Evolutionary conservation across 2,113 vertebrate genomes (phyloP).

Genomic region (Tamias sibiricus): DNA sequence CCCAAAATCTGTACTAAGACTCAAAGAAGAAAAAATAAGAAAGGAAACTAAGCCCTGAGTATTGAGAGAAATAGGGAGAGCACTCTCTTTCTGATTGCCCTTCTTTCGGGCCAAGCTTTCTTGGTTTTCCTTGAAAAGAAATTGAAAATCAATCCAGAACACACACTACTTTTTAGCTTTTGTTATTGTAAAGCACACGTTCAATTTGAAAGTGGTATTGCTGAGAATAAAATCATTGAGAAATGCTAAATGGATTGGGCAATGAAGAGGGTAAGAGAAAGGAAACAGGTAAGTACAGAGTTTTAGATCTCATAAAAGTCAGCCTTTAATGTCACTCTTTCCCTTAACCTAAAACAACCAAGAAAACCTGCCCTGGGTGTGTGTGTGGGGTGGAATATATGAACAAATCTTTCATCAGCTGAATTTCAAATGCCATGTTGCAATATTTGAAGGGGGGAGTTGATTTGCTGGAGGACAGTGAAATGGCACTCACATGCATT

Average conservation of each 20-base stretch:
- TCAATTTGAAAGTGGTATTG: constrained; percentile 47
- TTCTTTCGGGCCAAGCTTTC: constrained; percentile 49
- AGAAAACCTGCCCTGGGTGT: not conserved
- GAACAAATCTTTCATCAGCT: not conserved
- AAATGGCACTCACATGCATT: not conserved
- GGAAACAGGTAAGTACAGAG: not conserved
- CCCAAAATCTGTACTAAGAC: not conserved
- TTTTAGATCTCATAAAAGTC: not conserved
- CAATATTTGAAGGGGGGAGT: not conserved
- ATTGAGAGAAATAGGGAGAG: not conserved
- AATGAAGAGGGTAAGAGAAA: not conserved
- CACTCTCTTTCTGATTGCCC: not conserved
- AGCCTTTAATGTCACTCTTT: constrained; percentile 31
- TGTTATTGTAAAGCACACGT: constrained; percentile 28
- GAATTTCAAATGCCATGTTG: not conserved
- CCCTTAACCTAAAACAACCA: not conserved
- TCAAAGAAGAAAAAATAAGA: not conserved
- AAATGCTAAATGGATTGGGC: not conserved
- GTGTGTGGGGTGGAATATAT: no score
- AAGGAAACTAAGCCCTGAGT: not conserved
- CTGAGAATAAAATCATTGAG: constrained; percentile 40
- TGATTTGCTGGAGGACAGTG: not conserved
- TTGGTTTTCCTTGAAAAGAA: constrained; percentile 66
- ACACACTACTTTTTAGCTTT: constrained; percentile 27
- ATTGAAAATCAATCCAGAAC: constrained; percentile 62